Percentiles rank a stretch among this genome's conserved stretches.
Evolutionary conservation across 2,113 vertebrate genomes (phyloP).

Genomic region (Urocynchramus pylzowi): DNA sequence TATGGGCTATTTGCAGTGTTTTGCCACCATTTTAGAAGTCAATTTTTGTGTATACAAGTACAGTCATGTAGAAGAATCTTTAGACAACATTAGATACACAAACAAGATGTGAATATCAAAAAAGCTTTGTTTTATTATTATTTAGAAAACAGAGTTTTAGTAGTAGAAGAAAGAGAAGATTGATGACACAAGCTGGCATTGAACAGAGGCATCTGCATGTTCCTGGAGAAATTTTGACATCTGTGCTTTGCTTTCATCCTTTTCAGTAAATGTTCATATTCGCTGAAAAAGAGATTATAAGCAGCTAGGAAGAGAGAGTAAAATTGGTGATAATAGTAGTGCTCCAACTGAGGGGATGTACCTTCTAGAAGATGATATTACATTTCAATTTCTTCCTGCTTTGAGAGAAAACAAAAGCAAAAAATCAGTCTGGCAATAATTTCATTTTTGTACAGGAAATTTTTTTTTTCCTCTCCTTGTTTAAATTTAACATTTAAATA

Average conservation of each 20-base stretch:
- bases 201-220: not conserved
- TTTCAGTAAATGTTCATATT: conserved; percentile 7
- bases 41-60: not conserved
- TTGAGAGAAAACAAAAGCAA: not conserved
- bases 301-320: not conserved
- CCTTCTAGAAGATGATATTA: not conserved
- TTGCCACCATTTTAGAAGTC: not conserved
- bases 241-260: not conserved
- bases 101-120: not conserved
- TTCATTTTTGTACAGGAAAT: not conserved
- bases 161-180: not conserved
- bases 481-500: not conserved
- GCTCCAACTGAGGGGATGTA: not conserved
- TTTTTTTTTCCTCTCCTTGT: not conserved
- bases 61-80: not conserved
- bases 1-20: not conserved
- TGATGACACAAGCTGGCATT: not conserved
- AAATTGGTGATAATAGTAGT: not conserved
- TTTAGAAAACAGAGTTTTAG: not conserved
- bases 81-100: not conserved
- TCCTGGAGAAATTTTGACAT: not conserved
- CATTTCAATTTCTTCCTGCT: not conserved
- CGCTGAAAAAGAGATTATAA: not conserved
- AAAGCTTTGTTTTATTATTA: not conserved
- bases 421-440: not conserved